These are phyloP conservation scores for Pogonocherus hispidulus DNA, from an alignment of 2,888 invertebrate genomes.

Conservation along the genomic window DNA sequence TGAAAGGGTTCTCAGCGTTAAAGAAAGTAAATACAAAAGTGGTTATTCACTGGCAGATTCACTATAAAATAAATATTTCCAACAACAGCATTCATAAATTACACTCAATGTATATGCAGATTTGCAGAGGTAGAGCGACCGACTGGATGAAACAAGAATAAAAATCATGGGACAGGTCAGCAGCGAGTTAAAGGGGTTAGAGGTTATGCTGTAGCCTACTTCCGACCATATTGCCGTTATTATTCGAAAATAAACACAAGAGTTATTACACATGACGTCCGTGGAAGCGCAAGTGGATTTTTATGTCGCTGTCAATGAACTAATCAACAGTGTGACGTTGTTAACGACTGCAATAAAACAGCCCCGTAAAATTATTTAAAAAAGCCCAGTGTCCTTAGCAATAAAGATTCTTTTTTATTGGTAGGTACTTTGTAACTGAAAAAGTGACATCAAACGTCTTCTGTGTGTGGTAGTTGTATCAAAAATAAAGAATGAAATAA, in stretches of 20 bases:
- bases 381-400: too few relatives aligned
- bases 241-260: conserved; percentile 22
- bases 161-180: conserved; percentile 30
- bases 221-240: conserved; percentile 28
- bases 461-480: too few relatives aligned
- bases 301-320: conserved; percentile 10
- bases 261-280: conserved; percentile 13
- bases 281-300: conserved; percentile 24
- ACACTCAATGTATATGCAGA: conserved; percentile 10
- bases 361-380: neutral
- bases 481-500: too few relatives aligned
- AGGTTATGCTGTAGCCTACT: conserved; percentile 26
- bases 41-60: conserved; percentile 11
- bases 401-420: too few relatives aligned
- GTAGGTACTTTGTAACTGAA: too few relatives aligned
- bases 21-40: conserved; percentile 17
- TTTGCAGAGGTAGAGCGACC: conserved; percentile 9
- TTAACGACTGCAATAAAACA: conserved; percentile 13
- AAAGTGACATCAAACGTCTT: too few relatives aligned
- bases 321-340: conserved; percentile 6
- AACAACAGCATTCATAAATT: conserved; percentile 25
- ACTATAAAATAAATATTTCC: conserved; percentile 21
- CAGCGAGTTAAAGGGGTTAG: conserved; percentile 21
- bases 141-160: conserved; percentile 15
- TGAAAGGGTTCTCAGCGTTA: conserved; percentile 8